Base-by-base conservation (phyloP, 2,113 vertebrate genomes). In the Tinamus guttatus region DNA sequence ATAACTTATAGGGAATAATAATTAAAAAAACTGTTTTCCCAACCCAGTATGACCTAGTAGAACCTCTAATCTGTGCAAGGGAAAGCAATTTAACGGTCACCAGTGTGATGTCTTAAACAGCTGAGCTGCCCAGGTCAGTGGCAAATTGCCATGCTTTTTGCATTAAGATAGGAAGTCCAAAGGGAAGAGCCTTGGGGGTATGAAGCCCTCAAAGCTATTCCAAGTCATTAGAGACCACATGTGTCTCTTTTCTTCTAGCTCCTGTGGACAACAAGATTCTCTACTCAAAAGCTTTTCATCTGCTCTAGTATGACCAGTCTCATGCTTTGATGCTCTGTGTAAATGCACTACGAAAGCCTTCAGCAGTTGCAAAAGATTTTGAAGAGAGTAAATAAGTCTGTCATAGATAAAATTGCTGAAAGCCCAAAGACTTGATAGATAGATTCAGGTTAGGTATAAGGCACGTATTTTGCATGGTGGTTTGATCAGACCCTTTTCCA, bases 1-100 rank as follows among this genome's bases (percentile, higher is more conserved):
- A 73, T 81, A 91, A 41, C 69, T 91, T 71, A 11, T 5, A 24
- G 81, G 51, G 58, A 92, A 43, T 8, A 62, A 56, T 47, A 91
- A 41, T 8, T 58, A 28, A 30, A 5, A 19, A 22, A 19, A 8
- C 13, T 2, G 63, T 85, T 90, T 82, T 89, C 68, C 75, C 34
- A 64, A 34, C 56, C 21, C 51, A 63, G 14, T 24, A 21, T 34
- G 63, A 68, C 54, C 58, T 82, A 85, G 64, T 71, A 85, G 64
- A 68, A 64, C 52, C 51, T 78, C 27, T 63, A 81, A 89, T 83
- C 41, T 16, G 3, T 70, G 62, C 73, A 49, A 88, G 87, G 76
- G 80, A 83, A 94, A 88, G 73, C 45, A 83, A 75, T 95, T 56
- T 89, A 85, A 24, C 76, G 71, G 63, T 80, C 79, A 83, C 76